phyloP scores from a whole-genome alignment of 2,797 vertebrate genomes.

The Podarcis lilfordi region DNA sequence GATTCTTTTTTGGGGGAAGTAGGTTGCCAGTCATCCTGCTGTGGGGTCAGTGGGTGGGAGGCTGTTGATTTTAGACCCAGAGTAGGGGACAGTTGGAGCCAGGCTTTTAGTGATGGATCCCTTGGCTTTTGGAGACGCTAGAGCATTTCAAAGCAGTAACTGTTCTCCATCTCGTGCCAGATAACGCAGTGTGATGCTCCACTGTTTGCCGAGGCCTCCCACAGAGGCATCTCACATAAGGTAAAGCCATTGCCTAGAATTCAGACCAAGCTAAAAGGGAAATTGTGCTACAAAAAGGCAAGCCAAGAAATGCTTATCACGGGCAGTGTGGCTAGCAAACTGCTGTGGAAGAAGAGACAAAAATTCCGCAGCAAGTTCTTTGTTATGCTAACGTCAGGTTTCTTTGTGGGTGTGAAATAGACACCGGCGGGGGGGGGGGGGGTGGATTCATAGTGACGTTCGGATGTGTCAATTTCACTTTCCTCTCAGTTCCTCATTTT shows the following conservation, averaged over 20 bases:
- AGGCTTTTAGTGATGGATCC: conserved; percentile 54
- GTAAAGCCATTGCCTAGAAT: conserved; percentile 58
- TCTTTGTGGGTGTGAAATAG: not conserved
- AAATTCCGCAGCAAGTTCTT: conserved; percentile 7
- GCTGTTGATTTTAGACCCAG: conserved; percentile 61
- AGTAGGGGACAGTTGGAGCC: conserved; percentile 53
- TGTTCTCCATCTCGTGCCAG: conserved; percentile 59
- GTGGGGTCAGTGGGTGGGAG: conserved; percentile 31
- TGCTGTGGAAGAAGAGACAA: not conserved
- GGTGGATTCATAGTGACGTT: no score
- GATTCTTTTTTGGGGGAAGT: conserved; percentile 57
- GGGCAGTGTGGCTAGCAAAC: conserved; percentile 42
- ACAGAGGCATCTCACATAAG: conserved; percentile 63
- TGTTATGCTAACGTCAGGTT: conserved; percentile 41
- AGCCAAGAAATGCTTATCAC: conserved; percentile 57
- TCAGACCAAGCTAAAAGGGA: conserved; percentile 56
- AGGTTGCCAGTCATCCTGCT: conserved; percentile 57
- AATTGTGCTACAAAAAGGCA: conserved; percentile 33
- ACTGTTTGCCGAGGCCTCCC: conserved; percentile 51
- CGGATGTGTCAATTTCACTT: no score
- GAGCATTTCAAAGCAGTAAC: conserved; percentile 52
- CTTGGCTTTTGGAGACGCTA: conserved; percentile 50
- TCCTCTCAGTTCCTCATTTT: no score
- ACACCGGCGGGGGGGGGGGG: no score
- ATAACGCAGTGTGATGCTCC: conserved; percentile 63